Percentiles rank a stretch among this genome's conserved stretches.
Conservation (phyloP, 2,888 invertebrate species). For the Nemapogon koenigi region DNA sequence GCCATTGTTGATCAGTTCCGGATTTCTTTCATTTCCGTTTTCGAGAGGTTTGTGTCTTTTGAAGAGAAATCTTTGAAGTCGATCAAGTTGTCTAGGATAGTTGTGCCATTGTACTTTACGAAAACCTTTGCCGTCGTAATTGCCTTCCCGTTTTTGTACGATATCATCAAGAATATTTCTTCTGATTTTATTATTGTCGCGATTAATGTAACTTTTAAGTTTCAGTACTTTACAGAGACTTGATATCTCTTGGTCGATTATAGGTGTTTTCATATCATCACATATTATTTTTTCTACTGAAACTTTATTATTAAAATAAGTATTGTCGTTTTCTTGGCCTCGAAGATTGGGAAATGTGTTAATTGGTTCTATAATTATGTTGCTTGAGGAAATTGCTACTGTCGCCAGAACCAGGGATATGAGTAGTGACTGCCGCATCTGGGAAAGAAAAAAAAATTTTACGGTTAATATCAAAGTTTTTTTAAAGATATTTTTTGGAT, state of each 20-base stretch:
- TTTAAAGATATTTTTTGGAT: no score
- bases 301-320: slow-evolving; percentile 31
- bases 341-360: slow-evolving; percentile 20
- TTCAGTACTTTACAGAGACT: slow-evolving; percentile 18
- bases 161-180: slow-evolving; percentile 16
- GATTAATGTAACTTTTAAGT: slow-evolving; percentile 19
- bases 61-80: slow-evolving; percentile 33
- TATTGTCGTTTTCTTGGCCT: slow-evolving; percentile 45
- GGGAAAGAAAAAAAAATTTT: slow-evolving; percentile 28
- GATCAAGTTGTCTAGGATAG: slow-evolving; percentile 47
- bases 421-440: slow-evolving; percentile 42
- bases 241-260: slow-evolving; percentile 1
- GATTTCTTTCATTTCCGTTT: slow-evolving; percentile 6
- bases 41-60: slow-evolving; percentile 25
- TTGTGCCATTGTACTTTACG: slow-evolving; percentile 51
- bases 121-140: slow-evolving; percentile 38
- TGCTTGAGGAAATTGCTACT: slow-evolving; percentile 45
- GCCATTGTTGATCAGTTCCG: slow-evolving; percentile 7
- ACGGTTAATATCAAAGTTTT: background rate
- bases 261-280: slow-evolving; percentile 19
- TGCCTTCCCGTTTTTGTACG: slow-evolving; percentile 25
- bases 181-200: slow-evolving; percentile 22
- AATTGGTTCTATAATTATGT: slow-evolving; percentile 24
- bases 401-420: slow-evolving; percentile 39
- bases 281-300: slow-evolving; percentile 34